These are phyloP conservation scores for Fistularia tabacaria DNA, from an alignment of 2,797 vertebrate genomes.

Conservation along the genomic window DNA sequence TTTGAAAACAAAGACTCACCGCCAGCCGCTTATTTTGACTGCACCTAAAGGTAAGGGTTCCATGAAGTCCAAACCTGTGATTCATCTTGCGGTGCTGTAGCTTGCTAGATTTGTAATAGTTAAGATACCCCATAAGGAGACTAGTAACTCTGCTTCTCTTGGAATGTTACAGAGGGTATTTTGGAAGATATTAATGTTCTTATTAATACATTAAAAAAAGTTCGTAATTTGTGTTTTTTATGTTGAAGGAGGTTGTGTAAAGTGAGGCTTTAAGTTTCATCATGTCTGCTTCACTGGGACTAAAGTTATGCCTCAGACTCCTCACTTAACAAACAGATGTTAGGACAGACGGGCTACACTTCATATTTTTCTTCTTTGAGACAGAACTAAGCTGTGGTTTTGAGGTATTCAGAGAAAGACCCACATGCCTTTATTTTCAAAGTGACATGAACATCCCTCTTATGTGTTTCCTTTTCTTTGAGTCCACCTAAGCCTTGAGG, in stretches of 20 bases:
- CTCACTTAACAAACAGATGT: conserved; percentile 17
- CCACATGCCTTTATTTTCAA: background rate
- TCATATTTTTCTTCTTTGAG: conserved; percentile 12
- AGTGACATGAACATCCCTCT: conserved; percentile 23
- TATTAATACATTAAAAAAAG: too few relatives aligned
- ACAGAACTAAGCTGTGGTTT: conserved; percentile 23
- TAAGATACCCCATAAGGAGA: too few relatives aligned
- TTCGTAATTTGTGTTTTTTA: too few relatives aligned
- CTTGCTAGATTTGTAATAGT: too few relatives aligned
- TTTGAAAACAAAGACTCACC: too few relatives aligned
- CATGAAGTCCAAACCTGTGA: too few relatives aligned
- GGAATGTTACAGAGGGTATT: too few relatives aligned
- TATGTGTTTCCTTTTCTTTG: conserved; percentile 14
- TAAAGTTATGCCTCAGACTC: conserved; percentile 11
- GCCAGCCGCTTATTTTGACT: too few relatives aligned
- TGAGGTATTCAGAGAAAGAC: conserved; percentile 15
- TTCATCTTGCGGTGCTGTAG: too few relatives aligned
- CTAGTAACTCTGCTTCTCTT: too few relatives aligned
- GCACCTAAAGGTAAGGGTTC: too few relatives aligned
- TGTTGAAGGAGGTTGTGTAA: background rate
- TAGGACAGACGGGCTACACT: conserved; percentile 9
- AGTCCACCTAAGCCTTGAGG: conserved; percentile 1
- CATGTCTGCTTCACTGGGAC: conserved; percentile 13
- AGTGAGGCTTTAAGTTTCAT: conserved; percentile 4
- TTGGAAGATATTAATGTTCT: too few relatives aligned